Conservation (phyloP, 2,888 invertebrate genomes). For the Psylliodes chrysocephalus region DNA sequence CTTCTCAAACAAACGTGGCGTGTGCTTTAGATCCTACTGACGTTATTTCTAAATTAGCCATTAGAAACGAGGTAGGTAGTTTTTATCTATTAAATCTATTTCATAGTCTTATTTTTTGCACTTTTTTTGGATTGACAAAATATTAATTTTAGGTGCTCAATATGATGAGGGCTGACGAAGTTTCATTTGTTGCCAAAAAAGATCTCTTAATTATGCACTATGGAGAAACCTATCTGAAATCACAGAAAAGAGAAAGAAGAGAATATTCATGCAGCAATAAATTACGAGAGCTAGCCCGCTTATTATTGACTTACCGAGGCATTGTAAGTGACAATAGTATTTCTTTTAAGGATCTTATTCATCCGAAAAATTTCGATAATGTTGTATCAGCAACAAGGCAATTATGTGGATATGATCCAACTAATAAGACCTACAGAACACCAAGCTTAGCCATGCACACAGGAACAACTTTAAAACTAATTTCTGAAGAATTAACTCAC, state of each 20-base stretch:
- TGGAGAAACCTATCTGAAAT: slow-evolving; percentile 37
- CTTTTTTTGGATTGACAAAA: too few species aligned
- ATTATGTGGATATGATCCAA: slow-evolving; percentile 27
- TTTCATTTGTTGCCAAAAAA: slow-evolving; percentile 35
- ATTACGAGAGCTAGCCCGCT: slow-evolving; percentile 31
- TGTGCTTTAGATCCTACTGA: slow-evolving; percentile 32
- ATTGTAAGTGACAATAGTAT: slow-evolving; percentile 17
- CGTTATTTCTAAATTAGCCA: slow-evolving; percentile 34
- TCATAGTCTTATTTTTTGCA: too few species aligned
- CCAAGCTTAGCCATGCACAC: slow-evolving; percentile 32
- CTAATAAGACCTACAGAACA: slow-evolving; percentile 20
- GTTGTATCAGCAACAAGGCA: slow-evolving; percentile 22
- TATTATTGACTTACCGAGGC: slow-evolving; percentile 26
- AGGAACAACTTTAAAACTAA: slow-evolving; percentile 28
- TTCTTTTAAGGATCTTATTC: slow-evolving; percentile 16
- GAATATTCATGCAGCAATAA: slow-evolving; percentile 33
- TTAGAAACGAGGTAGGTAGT: slow-evolving; percentile 21
- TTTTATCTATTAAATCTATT: too few species aligned
- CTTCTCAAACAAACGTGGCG: slow-evolving; percentile 30
- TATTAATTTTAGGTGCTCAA: slow-evolving; percentile 28
- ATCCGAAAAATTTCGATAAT: too few species aligned
- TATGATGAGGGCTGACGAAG: slow-evolving; percentile 35
- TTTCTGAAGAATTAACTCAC: slow-evolving; percentile 33
- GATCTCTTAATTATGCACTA: slow-evolving; percentile 33
- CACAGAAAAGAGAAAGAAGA: slow-evolving; percentile 32